Base-by-base conservation (phyloP, 2,113 vertebrate genomes). In the Rousettus leschenaultii region DNA sequence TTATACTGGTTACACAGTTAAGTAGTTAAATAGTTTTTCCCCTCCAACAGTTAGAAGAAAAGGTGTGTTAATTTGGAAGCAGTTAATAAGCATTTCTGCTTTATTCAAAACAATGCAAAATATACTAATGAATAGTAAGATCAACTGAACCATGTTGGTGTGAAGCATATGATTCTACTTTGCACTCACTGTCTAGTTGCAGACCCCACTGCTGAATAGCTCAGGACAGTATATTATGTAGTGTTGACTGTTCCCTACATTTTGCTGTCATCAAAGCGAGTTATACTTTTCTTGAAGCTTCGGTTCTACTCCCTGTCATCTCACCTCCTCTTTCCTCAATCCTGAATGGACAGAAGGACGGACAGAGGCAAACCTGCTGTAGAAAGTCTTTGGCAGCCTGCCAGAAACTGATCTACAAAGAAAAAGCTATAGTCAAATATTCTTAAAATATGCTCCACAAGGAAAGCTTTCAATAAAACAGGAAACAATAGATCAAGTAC, bases 211-310 rank as follows among this genome's bases (percentile, higher is more conserved):
- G 90, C 94, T 85, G 96, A 89, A 65, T 84, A 92, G 95, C 94
- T 98, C 79, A 73, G 95, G 94, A 75, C 83, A 24, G 94, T 97
- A 83, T 96, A 96, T 97, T 96, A 71, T 96, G 85, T 86, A 88
- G 98, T 97, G 97, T 96, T 98, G 98, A 98, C 97, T 98, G 96
- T 97, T 98, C 93, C 96, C 97, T 97, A 97, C 96, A 97, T 98
- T 98, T 94, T 97, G 66, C 97, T 98, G 98, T 98, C 97, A 97
- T 98, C 98, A 97, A 96, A 98, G 97, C 86, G 77, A 94, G 96
- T 77, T 95, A 94, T 97, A 96, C 93, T 95, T 97, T 98, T 98
- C 98, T 74, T 94, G 97, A 98, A 97, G 97, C 96, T 96, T 89
- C 68, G 19, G 87, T 33, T 89, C 97, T 98, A 95, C 97, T 97